Conservation (phyloP, 2,888 invertebrate genomes). For the Celastrina argiolus region DNA sequence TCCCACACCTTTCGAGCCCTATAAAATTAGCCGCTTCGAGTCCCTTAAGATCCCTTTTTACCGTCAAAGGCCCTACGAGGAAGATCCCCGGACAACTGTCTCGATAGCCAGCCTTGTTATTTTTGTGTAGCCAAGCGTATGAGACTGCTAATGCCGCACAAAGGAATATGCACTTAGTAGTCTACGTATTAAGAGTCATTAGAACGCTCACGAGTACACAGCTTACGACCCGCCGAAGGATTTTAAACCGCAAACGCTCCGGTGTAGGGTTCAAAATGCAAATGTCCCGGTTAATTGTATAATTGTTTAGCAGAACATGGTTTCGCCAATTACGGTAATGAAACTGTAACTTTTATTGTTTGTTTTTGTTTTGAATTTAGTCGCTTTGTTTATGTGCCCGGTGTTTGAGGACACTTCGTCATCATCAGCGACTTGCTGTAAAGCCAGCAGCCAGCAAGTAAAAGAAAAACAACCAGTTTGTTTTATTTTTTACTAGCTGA, state of each 20-base stretch:
- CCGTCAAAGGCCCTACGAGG: slow-evolving; percentile 56
- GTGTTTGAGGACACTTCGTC: neutral
- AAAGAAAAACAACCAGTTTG: too few species aligned
- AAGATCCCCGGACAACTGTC: slow-evolving; percentile 50
- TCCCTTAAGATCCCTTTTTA: slow-evolving; percentile 54
- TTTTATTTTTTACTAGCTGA: too few species aligned
- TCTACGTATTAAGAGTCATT: slow-evolving; percentile 24
- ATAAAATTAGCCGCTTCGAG: slow-evolving; percentile 35
- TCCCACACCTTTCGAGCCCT: slow-evolving; percentile 31
- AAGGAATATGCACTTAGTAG: slow-evolving; percentile 34
- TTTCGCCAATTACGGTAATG: slow-evolving; percentile 21
- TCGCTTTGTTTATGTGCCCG: neutral
- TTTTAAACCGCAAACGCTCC: slow-evolving; percentile 43
- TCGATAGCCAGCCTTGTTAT: slow-evolving; percentile 66
- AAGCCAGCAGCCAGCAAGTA: neutral
- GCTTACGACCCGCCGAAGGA: slow-evolving; percentile 38
- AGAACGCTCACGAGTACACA: neutral
- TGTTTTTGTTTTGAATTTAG: slow-evolving; percentile 18
- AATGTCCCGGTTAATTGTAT: slow-evolving; percentile 13
- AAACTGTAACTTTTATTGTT: slow-evolving; percentile 22
- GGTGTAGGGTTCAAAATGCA: slow-evolving; percentile 38
- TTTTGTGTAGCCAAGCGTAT: slow-evolving; percentile 76
- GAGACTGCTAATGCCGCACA: slow-evolving; percentile 39
- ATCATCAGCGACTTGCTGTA: neutral
- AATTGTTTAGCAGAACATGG: slow-evolving; percentile 22